Percentiles rank a stretch among this genome's conserved stretches.
Conservation (phyloP, 2,113 vertebrate species). For the Herpetotheres cachinnans region DNA sequence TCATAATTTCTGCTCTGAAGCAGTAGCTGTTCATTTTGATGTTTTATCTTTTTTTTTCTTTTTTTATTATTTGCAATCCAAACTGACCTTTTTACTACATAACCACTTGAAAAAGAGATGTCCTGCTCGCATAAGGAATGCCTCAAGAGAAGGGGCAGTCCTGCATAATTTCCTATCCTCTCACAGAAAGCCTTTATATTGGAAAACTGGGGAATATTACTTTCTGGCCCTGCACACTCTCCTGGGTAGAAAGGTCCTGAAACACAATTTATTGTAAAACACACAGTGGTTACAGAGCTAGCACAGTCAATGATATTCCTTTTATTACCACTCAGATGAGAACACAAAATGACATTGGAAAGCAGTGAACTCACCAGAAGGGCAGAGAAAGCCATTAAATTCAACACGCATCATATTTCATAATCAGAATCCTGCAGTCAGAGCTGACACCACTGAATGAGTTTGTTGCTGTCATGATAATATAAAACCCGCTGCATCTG, state of each 20-base stretch:
- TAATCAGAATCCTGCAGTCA: conserved; percentile 78
- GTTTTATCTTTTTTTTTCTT: background rate
- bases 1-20: background rate
- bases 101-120: conserved; percentile 46
- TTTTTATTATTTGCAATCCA: background rate
- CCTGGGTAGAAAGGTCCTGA: conserved; percentile 71
- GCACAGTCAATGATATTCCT: conserved; percentile 76
- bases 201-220: conserved; percentile 55
- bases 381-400: conserved; percentile 81
- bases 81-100: conserved; percentile 31
- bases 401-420: conserved; percentile 82
- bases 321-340: conserved; percentile 81
- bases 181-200: conserved; percentile 16
- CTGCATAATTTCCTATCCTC: conserved; percentile 2
- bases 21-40: background rate
- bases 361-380: conserved; percentile 77
- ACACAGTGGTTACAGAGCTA: conserved; percentile 73
- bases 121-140: background rate
- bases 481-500: conserved; percentile 74
- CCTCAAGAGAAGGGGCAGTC: conserved; percentile 30
- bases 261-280: conserved; percentile 79
- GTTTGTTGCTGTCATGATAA: conserved; percentile 77
- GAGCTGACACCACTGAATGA: conserved; percentile 77
- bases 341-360: conserved; percentile 80
- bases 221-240: conserved; percentile 61